Base-by-base conservation (phyloP, 2,797 vertebrate genomes). In the Heteromormyrus szaboi region DNA sequence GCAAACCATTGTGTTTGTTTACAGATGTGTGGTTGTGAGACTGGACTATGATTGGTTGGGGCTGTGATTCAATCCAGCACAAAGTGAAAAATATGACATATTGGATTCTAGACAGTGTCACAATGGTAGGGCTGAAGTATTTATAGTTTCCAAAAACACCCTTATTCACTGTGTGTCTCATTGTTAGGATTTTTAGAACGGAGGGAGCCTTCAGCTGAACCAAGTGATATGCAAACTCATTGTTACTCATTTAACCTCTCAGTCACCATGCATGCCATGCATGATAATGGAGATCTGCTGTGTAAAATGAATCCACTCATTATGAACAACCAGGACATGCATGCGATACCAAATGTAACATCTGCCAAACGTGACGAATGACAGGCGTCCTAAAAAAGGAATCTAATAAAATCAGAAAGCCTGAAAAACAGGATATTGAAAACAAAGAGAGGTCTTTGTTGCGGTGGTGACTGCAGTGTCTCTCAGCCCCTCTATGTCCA, bases 161-260 rank as follows among this genome's bases (percentile, higher is more conserved):
- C 19, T 29, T 11, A 51, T 85, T 51, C 11, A 0, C 22, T 25
- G 48, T 50, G 79, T 83, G 79, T n/a, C 48, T 85, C 50, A 48
- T 4, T 50, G 44, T 85, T 14, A 50, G 41, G 79, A 46, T 85
- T 17, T 53, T 85, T 85, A 22, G 76, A 53, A 85, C 12, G 3
- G 37, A 50, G 48, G 44, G 11, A 51, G n/a, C 19, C 22, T 84
- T 84, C 51, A 86, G 29, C 51, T 17, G 51, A 56, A 54, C 19
- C 46, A 85, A 37, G 50, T 54, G 25, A 56, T 53, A 86, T 86
- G 51, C 25, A 29, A 56, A 50, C 83, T 85, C n/a, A 85, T 85
- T 86, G 41, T 56, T 54, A 86, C 22, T 86, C 50, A 33, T 86
- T 86, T 86, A 85, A 85, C 83, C 44, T 85, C 48, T 85, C 29